Conservation (phyloP, 2,113 vertebrate genomes). For the Desmodus rotundus region DNA sequence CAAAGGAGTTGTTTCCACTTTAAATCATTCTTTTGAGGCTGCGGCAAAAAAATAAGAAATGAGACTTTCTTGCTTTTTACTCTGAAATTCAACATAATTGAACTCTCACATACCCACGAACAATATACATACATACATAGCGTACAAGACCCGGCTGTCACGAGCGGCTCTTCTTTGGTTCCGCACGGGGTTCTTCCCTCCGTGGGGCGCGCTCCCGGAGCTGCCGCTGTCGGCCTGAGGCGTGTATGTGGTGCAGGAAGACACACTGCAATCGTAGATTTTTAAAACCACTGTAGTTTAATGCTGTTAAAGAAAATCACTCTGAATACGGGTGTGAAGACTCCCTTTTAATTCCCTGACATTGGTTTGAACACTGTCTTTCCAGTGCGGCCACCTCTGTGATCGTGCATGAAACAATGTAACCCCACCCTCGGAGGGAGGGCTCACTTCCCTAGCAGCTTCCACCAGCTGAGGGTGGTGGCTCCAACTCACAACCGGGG, state of each 20-base stretch:
- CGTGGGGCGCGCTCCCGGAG: background rate
- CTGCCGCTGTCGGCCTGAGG: conserved; percentile 81
- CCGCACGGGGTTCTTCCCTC: conserved; percentile 83
- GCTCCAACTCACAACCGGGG: conserved; percentile 93
- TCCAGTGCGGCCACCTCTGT: conserved; percentile 88
- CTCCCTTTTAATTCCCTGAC: conserved; percentile 91
- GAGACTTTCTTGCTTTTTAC: conserved; percentile 79
- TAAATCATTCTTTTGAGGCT: conserved; percentile 74
- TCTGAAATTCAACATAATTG: conserved; percentile 78
- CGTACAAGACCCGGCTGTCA: conserved; percentile 79
- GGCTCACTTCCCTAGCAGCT: conserved; percentile 88
- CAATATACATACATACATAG: conserved; percentile 69
- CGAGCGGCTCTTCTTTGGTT: conserved; percentile 80
- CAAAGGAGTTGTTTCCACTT: conserved; percentile 65
- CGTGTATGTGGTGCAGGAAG: conserved; percentile 85
- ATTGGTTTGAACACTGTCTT: conserved; percentile 96
- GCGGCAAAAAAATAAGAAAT: conserved; percentile 78
- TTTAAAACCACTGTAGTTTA: conserved; percentile 90
- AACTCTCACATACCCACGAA: conserved; percentile 71
- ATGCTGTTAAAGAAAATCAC: conserved; percentile 88
- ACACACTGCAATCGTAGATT: conserved; percentile 90
- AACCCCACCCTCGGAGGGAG: too few relatives aligned
- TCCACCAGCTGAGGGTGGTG: conserved; percentile 87
- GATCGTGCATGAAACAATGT: conserved; percentile 85
- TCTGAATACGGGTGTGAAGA: conserved; percentile 85